Evolutionary conservation across 2,113 vertebrate species (phyloP).

Genomic region (Rhodinocichla rosea): DNA sequence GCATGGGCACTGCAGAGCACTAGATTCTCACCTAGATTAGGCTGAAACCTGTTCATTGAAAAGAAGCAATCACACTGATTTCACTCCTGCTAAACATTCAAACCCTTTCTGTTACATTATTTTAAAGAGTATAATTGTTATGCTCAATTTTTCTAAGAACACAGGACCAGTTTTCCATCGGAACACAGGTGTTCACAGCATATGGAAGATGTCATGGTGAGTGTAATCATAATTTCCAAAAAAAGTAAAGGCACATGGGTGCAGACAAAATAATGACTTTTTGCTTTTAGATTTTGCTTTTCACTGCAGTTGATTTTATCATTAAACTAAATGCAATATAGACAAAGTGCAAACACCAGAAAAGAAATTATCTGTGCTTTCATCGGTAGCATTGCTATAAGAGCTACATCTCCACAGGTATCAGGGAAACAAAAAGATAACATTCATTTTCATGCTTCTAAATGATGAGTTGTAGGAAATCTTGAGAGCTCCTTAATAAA

Average conservation of each 20-base stretch:
- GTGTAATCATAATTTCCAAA: neutral
- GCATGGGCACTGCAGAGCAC: neutral
- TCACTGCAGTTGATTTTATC: neutral
- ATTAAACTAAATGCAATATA: neutral
- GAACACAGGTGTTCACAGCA: neutral
- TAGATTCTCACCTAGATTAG: neutral
- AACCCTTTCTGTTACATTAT: neutral
- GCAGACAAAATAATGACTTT: neutral
- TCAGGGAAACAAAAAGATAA: neutral
- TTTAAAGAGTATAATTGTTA: neutral
- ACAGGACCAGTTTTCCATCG: neutral
- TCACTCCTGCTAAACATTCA: neutral
- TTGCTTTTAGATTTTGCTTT: neutral
- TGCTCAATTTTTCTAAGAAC: neutral
- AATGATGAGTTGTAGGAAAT: neutral
- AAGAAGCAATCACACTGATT: neutral
- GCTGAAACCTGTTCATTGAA: neutral
- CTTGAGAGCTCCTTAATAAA: neutral
- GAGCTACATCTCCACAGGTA: neutral
- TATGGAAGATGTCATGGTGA: neutral
- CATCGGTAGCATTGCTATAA: neutral
- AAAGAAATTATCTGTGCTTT: neutral
- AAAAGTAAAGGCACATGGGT: neutral
- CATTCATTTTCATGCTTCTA: neutral
- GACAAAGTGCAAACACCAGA: neutral